Evolutionary conservation across 2,888 invertebrate species (phyloP).

Genomic region (Tineola bisselliella): DNA sequence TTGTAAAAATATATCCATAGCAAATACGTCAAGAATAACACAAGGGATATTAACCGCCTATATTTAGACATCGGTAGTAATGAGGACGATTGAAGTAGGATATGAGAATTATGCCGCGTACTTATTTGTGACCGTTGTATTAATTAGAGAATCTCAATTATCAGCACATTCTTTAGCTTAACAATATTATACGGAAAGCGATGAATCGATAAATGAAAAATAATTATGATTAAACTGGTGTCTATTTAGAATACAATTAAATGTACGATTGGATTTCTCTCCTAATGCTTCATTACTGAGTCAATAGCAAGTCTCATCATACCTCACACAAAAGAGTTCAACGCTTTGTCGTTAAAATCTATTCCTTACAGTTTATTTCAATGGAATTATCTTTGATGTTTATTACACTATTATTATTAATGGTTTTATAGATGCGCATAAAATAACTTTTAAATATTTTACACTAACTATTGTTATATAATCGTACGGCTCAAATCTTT

Average conservation of each 20-base stretch:
- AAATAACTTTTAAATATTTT: too few relatives aligned
- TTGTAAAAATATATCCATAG: too few relatives aligned
- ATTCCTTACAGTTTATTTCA: not conserved
- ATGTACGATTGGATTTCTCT: not conserved
- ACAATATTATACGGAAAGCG: too few relatives aligned
- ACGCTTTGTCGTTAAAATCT: constrained; percentile 17
- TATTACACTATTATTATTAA: too few relatives aligned
- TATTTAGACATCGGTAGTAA: constrained; percentile 4
- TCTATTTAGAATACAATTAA: not conserved
- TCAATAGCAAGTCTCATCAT: too few relatives aligned
- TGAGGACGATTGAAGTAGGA: constrained; percentile 4
- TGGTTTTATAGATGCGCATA: too few relatives aligned
- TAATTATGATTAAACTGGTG: too few relatives aligned
- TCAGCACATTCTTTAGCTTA: too few relatives aligned
- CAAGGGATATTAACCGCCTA: not conserved
- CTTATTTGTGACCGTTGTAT: not conserved
- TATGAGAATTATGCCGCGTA: not conserved
- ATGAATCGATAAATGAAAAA: too few relatives aligned
- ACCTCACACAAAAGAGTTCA: constrained; percentile 24
- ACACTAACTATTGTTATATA: too few relatives aligned
- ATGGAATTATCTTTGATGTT: too few relatives aligned
- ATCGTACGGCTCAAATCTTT: not conserved
- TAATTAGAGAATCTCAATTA: not conserved
- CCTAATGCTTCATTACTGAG: not conserved
- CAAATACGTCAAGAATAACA: not conserved